These are phyloP conservation scores for Molossus alvarezi DNA, from an alignment of 2,797 vertebrate species.

Conservation along the genomic window DNA sequence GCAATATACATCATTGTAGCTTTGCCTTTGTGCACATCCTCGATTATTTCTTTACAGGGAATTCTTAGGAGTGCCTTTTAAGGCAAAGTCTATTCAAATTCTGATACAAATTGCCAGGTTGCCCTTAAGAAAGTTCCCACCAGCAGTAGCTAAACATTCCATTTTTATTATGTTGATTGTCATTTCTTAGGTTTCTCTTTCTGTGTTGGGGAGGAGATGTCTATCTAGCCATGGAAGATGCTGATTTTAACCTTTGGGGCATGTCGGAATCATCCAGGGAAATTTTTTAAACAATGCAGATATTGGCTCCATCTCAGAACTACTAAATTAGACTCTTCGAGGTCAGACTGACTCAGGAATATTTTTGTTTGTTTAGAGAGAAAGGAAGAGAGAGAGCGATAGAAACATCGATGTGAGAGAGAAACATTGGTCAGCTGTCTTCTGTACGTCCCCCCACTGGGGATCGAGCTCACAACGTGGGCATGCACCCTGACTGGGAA, in stretches of 20 bases:
- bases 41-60: slow-evolving; percentile 28
- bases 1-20: background rate
- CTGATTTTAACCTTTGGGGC: slow-evolving; percentile 2
- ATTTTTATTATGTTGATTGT: slow-evolving; percentile 20
- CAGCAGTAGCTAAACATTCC: slow-evolving; percentile 11
- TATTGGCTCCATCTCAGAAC: background rate
- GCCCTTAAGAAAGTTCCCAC: slow-evolving; percentile 32
- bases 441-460: no score
- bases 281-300: slow-evolving; percentile 7
- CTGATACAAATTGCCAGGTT: slow-evolving; percentile 36
- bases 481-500: no score
- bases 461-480: no score
- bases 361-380: no score
- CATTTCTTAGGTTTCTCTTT: slow-evolving; percentile 25
- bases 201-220: background rate
- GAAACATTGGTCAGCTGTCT: no score
- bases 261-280: background rate
- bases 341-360: background rate
- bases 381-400: no score
- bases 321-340: background rate
- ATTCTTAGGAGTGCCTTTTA: slow-evolving; percentile 41
- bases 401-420: no score
- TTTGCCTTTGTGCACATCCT: background rate
- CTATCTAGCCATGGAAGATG: background rate
- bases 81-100: background rate